These are phyloP conservation scores for Oryzias javanicus DNA, from an alignment of 2,113 vertebrate genomes.

Conservation along the genomic window DNA sequence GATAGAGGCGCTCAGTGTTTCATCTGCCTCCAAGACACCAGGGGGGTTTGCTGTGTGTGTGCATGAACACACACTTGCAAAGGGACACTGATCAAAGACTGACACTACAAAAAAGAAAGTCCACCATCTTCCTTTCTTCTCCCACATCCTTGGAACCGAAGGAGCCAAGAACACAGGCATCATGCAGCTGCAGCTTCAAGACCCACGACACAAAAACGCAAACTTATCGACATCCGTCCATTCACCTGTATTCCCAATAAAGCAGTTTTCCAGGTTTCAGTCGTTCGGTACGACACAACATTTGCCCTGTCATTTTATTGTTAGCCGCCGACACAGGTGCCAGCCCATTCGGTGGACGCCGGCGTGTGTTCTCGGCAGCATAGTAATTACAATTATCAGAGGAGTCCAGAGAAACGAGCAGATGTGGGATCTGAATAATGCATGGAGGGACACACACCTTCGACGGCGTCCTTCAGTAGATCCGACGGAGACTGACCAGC, in stretches of 20 bases:
- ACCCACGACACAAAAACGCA: slow-evolving; percentile 7
- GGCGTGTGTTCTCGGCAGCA: slow-evolving; percentile 29
- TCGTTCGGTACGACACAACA: slow-evolving; percentile 12
- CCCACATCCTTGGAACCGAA: slow-evolving; percentile 16
- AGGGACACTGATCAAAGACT: slow-evolving; percentile 63
- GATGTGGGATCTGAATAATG: slow-evolving; percentile 57
- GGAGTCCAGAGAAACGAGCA: slow-evolving; percentile 38
- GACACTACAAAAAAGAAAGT: slow-evolving; percentile 66
- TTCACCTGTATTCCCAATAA: neutral
- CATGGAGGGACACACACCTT: slow-evolving; percentile 23
- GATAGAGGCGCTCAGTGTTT: slow-evolving; percentile 68
- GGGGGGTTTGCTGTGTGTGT: slow-evolving; percentile 38
- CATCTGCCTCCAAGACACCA: slow-evolving; percentile 73
- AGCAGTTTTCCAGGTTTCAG: neutral
- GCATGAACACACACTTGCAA: neutral
- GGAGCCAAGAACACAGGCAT: slow-evolving; percentile 15
- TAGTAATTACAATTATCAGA: slow-evolving; percentile 41
- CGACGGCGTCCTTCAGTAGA: neutral
- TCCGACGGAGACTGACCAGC: neutral
- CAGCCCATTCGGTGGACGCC: slow-evolving; percentile 6
- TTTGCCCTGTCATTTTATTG: slow-evolving; percentile 25
- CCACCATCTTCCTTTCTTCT: slow-evolving; percentile 28
- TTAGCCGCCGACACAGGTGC: slow-evolving; percentile 20
- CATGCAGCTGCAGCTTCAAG: slow-evolving; percentile 5
- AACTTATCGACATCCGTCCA: neutral